Evolutionary conservation across 92 coral and sea anemone species (phyloP), one percentile per base, ranked within the genome.

Genomic region (Nematostella vectensis): DNA sequence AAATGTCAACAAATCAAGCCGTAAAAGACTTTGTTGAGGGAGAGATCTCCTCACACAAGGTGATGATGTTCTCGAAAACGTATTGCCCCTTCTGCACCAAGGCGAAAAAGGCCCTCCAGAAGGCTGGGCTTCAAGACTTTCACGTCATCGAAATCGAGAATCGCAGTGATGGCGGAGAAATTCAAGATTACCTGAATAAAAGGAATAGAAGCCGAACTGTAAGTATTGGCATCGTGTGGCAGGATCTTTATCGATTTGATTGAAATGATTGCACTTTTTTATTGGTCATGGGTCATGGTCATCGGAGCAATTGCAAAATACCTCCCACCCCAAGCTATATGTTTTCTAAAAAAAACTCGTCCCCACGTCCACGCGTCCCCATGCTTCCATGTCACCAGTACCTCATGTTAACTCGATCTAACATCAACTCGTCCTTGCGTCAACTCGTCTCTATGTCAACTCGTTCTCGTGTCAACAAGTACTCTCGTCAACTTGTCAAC

Each of bases 61-160:
- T 89, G 24, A 91, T 71, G 0, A 84, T 89, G 11, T 89, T 85
- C 70, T 89, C 97, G 3, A 85, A 85, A 57, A 65, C 79, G 3
- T 81, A 85, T 63, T 89, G 97, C 23, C 95, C 97, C 1, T 77
- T 30, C 48, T 89, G 97, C 37, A 67, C 42, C 4, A 85, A 17
- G 79, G 95, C 87, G 3, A 89, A 89, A 62, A 3, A 27, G 1
- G 81, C 85, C 1, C 48, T 89, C 2, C 29, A 70, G 3, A 64
- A 70, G 2, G 70, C 61, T 59, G 96, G 89, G 0, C 52, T 65
- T 4, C 48, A 63, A 25, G 72, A 76, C 20, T 84, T 58, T 40
- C 3, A 48, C n/a, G 26, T 80, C 50, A 9, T 84, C 47, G 96
- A 89, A 58, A 62, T 89, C 43, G 94, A 89, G 38, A 45, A 60